Percentiles rank a stretch among this genome's conserved stretches.
Evolutionary conservation across 2,888 invertebrate species (phyloP).

Genomic region (Oasisia sp.): DNA sequence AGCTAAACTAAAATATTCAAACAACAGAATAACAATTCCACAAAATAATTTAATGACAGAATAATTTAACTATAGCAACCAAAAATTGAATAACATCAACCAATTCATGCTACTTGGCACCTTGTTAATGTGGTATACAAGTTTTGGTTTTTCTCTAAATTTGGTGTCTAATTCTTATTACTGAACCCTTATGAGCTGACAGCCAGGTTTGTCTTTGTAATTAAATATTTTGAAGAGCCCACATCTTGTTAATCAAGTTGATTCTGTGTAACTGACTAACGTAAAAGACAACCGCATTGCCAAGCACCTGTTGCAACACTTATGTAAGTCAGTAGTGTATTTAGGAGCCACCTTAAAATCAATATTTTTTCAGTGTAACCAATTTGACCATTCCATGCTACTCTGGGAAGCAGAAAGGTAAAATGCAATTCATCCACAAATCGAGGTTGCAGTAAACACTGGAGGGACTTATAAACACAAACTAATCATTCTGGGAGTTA

Average conservation of each 20-base stretch:
- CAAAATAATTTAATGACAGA: too few species aligned
- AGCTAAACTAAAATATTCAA: too few species aligned
- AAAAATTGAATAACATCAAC: background rate
- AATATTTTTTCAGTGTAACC: background rate
- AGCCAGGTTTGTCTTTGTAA: background rate
- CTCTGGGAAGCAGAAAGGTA: too few species aligned
- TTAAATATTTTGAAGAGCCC: background rate
- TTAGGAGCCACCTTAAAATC: background rate
- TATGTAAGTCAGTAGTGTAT: background rate
- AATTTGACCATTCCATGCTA: background rate
- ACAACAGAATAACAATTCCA: too few species aligned
- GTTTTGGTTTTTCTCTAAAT: background rate
- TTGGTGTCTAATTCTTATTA: background rate
- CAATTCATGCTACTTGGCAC: background rate
- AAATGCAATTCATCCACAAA: too few species aligned
- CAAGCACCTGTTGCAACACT: background rate
- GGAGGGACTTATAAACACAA: too few species aligned
- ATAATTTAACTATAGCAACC: background rate
- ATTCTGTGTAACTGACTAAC: background rate
- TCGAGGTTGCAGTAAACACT: too few species aligned
- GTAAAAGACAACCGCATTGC: background rate
- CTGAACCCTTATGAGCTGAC: background rate
- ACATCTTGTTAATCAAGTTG: background rate
- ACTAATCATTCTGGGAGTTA: too few species aligned
- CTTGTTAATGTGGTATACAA: background rate